Evolutionary conservation across 2,113 vertebrate species (phyloP), one percentile per base, ranked within the genome.

Genomic region (Parus major): DNA sequence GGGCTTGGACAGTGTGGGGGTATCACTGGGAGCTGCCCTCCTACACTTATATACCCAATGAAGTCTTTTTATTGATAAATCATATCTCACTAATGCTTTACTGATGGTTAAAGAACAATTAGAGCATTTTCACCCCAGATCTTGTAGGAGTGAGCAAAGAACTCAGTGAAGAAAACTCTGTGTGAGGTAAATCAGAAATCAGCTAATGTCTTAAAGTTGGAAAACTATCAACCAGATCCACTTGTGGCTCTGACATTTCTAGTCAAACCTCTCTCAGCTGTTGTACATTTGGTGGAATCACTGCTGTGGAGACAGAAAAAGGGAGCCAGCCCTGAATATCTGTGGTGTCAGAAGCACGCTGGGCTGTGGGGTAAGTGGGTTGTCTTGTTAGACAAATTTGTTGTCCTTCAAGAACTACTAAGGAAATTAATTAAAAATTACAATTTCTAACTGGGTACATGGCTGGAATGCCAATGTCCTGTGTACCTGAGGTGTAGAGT

Each of bases 401-500:
- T 60, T 59, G 33, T 90, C 84, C 76, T 93, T 90, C 71, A 77
- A 82, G 75, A 88, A 22, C 56, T 65, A 60, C 39, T 82, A 79
- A 91, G 70, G 70, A 95, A 82, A 61, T 92, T 55, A 89, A 87
- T 93, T 90, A 86, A 86, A 94, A 96, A 71, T 83, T 56, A 42
- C 55, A 78, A 23, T 66, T 64, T 68, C 64, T 92, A 83, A 83
- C 81, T 60, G 59, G 44, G 35, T 73, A 29, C 70, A 6, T 86
- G 85, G 70, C 55, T 96, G 85, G 76, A 78, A 94, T 96, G 49
- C 52, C 71, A 82, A 79, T 0, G 15, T 22, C n/a, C 70, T 42
- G 47, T 17, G 53, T 41, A 17, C 41, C 15, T 8, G 57, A 70
- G 31, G 21, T 33, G 33, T 9, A 17, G 53, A 53, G 36, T 0